Base-by-base conservation (phyloP, 2,113 vertebrate genomes). In the Machaerirhynchus nigripectus region DNA sequence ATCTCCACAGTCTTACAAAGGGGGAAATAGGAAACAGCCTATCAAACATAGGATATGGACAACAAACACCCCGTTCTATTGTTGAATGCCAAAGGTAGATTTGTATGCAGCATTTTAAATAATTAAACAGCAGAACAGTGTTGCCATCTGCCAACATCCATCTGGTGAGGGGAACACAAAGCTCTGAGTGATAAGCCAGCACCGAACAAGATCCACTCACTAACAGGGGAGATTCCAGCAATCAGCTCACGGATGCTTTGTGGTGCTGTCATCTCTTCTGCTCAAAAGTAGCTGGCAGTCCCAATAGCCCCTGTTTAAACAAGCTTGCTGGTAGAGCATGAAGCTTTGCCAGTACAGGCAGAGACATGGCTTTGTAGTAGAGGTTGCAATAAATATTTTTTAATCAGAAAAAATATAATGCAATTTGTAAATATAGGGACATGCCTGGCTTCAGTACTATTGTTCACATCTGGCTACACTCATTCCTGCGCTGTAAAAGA, bases 91-190 rank as follows among this genome's bases (percentile, higher is more conserved):
- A 91, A 82, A 94, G 65, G 91, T 89, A 82, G 91, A 95, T 95
- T 92, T 93, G 61, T 84, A 83, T 87, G 87, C 81, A 69, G 63
- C 30, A 65, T 87, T 93, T 79, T 85, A 87, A 96, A 96, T 93
- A 91, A 96, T 95, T 93, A 76, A 97, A 61, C 23, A 46, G 87
- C n/a, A 57, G 89, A 96, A 93, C 85, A 90, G 69, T 95, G 81
- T 87, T 93, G 70, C 95, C 96, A 95, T 96, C 95, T 96, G 89
- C 94, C 81, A 91, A 83, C 3, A 3, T 94, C 95, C 89, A 87
- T 93, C 95, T 96, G 95, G 84, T 91, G 84, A 76, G 50, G 74
- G 69, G 89, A 95, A 47, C 87, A 87, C 87, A 94, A 93, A 93
- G 87, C 81, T 90, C 94, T 61, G 40, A 79, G 44, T 56, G 77